Base-by-base conservation (phyloP, 2,113 vertebrate genomes). In the Spermophilus dauricus region DNA sequence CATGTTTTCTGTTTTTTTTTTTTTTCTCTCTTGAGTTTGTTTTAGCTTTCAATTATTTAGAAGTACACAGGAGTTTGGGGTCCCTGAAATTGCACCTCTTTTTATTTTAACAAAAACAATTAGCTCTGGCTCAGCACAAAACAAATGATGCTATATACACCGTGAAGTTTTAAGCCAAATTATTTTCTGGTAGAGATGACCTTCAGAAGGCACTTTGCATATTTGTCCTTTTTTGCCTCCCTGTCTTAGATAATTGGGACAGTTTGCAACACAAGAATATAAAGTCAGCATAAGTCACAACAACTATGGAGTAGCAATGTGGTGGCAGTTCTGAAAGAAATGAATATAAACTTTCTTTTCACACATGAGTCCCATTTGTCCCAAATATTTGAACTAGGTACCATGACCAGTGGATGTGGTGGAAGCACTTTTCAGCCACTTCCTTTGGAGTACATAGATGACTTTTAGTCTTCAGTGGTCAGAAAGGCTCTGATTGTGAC, bases 191-290 rank as follows among this genome's bases (percentile, higher is more conserved):
- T 72, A 58, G 20, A 58, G 34, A 78, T 6, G 61, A 56, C n/a
- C n/a, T 96, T 88, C 73, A 76, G 83, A 73, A 58, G 17, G 9
- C 73, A 92, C 3, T 70, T 96, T 83, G 34, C 4, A 28, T 53
- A 20, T 48, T 86, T 70, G 11, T 9, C 70, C 18, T n/a, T 8
- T 37, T 37, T 26, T 58, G 56, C 17, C 45, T 37, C 20, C 5
- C 3, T 3, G 7, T 30, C 8, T 63, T 70, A 45, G 34, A 58
- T 93, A 70, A 86, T 18, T 90, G 51, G 53, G 69, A 37, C 48
- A 91, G 65, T 86, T 90, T 90, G 28, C 30, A 72, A 83, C 28
- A 88, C n/a, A 72, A 80, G 63, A 93, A 18, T n/a, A 70, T 34
- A 61, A 65, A 81, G 32, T 39, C 10, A 89, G 39, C 5, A 17